Evolutionary conservation across 2,888 invertebrate species (phyloP).

Genomic region (Digitonthophagus gazella): DNA sequence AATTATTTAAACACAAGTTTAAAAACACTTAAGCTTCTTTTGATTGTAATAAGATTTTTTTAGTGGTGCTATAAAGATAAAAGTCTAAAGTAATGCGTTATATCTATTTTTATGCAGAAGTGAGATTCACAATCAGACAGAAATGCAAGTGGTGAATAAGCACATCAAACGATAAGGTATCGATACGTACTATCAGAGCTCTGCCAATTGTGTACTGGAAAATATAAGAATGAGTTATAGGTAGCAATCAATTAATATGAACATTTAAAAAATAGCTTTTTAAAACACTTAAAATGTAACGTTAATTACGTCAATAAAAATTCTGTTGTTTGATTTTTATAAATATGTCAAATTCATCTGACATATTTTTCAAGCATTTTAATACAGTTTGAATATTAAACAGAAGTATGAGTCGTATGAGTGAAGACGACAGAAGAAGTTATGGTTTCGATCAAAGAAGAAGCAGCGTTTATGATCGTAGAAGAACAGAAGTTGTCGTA

Average conservation of each 20-base stretch:
- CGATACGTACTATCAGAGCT: constrained; percentile 26
- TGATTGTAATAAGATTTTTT: neutral
- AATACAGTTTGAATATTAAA: too few relatives aligned
- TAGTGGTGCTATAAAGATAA: constrained; percentile 1
- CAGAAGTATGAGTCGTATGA: too few relatives aligned
- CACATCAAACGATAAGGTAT: constrained; percentile 6
- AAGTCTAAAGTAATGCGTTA: neutral
- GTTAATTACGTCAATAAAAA: too few relatives aligned
- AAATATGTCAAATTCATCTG: too few relatives aligned
- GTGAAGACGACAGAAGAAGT: too few relatives aligned
- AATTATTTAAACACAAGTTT: neutral
- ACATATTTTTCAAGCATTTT: too few relatives aligned
- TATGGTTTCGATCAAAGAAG: neutral
- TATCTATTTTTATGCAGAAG: neutral
- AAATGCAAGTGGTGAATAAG: neutral
- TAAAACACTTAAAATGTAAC: too few relatives aligned
- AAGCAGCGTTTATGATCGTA: neutral
- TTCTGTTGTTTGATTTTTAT: too few relatives aligned
- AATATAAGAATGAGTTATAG: constrained; percentile 10
- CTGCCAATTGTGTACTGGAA: constrained; percentile 28
- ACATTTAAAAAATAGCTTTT: too few relatives aligned
- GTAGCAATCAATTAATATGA: too few relatives aligned
- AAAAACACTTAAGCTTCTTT: neutral
- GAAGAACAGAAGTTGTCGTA: neutral
- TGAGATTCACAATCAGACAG: neutral